Evolutionary conservation across 2,888 invertebrate species (phyloP).

Genomic region (Chloromyia formosa): DNA sequence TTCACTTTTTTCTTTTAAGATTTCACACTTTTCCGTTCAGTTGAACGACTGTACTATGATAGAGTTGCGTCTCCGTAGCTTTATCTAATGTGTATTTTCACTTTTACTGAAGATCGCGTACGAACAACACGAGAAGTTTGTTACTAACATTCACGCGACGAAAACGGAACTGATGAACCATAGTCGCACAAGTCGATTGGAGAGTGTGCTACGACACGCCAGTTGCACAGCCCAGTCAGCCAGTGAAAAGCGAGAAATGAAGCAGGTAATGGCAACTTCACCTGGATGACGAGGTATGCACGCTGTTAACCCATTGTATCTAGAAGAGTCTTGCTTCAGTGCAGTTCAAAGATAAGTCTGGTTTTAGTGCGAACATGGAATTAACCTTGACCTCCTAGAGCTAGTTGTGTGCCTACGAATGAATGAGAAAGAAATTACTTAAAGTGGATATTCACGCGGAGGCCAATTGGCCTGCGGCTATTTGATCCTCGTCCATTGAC

Average conservation of each 20-base stretch:
- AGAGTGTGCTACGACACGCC: background rate
- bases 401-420: no score
- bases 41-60: background rate
- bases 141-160: constrained; percentile 4
- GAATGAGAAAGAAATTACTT: no score
- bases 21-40: constrained; percentile 16
- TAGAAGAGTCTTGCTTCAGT: no score
- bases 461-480: no score
- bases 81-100: background rate
- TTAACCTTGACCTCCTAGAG: no score
- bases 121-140: background rate
- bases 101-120: no score
- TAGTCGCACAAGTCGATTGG: background rate
- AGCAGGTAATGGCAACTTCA: constrained; percentile 16
- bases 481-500: no score
- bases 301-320: constrained; percentile 12
- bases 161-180: constrained; percentile 28
- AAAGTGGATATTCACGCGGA: no score
- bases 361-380: no score
- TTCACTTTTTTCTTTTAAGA: constrained; percentile 7
- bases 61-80: background rate
- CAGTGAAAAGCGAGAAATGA: constrained; percentile 21
- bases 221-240: background rate
- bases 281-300: background rate
- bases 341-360: no score